Base-by-base conservation (phyloP, 2,797 vertebrate genomes). In the Gymnothorax javanicus region DNA sequence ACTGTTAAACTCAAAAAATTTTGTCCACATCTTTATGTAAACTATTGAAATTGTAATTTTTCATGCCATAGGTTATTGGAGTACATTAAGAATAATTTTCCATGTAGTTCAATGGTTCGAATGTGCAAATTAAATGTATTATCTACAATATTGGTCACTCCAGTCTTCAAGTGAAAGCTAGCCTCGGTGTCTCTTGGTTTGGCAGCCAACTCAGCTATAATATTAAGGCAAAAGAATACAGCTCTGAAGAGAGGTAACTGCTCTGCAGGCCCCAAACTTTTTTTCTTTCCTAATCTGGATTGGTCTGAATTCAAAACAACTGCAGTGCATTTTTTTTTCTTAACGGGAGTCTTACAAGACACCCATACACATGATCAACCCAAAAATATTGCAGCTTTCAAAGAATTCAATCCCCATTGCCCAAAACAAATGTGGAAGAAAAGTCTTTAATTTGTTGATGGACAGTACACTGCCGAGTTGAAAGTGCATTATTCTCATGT, bases 401-500 rank as follows among this genome's bases (percentile, higher is more conserved):
- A 25, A 88, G 92, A 90, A 90, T 8, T 87, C 90, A 89, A 91
- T 90, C 89, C 90, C 91, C 91, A 84, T 52, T 86, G 85, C 91
- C 92, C 91, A 83, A 62, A 60, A 52, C 71, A 84, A 56, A 84
- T 64, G 58, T 87, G 50, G 82, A 43, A 84, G 25, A 81, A 43
- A 81, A 91, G 93, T 91, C 89, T 88, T 91, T 89, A 95, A 95
- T 95, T 96, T 96, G 95, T 96, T 96, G 97, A 96, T 94, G 94
- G 95, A 97, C 96, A 96, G 95, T 96, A 97, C 95, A 97, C 96
- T 97, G 97, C 96, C 96, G 96, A 96, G 94, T 96, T 96, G 97
- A 96, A 97, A 98, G 97, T 98, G 97, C 97, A 97, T 97, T 97
- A 97, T 97, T 96, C 97, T 96, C 96, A 96, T 96, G 97, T 97